Evolutionary conservation across 2,888 invertebrate genomes (phyloP).

Genomic region (Imbricaverruca yamaguchii): DNA sequence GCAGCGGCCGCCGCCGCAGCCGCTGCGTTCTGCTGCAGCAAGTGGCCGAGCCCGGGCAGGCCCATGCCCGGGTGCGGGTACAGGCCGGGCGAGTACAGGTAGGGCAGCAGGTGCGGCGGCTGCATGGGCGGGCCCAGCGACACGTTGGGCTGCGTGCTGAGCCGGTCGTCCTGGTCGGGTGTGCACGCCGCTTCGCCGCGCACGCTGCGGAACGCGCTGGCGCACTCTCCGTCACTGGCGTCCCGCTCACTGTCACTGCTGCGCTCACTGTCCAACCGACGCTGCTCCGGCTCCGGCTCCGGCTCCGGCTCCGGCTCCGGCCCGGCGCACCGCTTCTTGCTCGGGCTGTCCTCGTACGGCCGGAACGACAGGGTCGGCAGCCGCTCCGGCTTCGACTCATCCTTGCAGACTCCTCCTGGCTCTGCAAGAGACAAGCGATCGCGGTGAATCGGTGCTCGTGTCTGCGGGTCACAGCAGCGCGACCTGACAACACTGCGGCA

Average conservation of each 20-base stretch:
- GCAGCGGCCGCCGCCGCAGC: conserved; percentile 21
- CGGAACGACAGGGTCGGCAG: conserved; percentile 15
- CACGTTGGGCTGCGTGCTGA: conserved; percentile 60
- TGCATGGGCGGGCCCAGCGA: conserved; percentile 89
- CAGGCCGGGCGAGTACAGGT: conserved; percentile 82
- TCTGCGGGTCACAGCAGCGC: too few species aligned
- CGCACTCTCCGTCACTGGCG: conserved; percentile 30
- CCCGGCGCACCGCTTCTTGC: conserved; percentile 3
- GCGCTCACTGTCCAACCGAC: conserved; percentile 6
- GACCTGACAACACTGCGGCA: too few species aligned
- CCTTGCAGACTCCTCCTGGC: too few species aligned
- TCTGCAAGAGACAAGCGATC: neutral
- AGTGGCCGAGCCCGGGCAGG: conserved; percentile 36
- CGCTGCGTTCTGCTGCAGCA: conserved; percentile 25
- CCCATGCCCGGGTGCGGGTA: conserved; percentile 54
- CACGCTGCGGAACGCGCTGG: conserved; percentile 35
- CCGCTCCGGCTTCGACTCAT: neutral
- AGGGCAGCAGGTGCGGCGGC: conserved; percentile 78
- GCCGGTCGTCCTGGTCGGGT: conserved; percentile 51
- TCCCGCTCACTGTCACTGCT: conserved; percentile 10
- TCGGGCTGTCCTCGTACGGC: conserved; percentile 20
- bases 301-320: neutral
- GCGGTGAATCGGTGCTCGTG: too few species aligned
- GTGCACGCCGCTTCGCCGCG: conserved; percentile 38
- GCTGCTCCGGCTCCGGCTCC: neutral